Percentiles rank a stretch among this genome's conserved stretches.
These are phyloP conservation scores for Andrena marginata DNA, from an alignment of 2,888 invertebrate genomes.

Conservation along the genomic window DNA sequence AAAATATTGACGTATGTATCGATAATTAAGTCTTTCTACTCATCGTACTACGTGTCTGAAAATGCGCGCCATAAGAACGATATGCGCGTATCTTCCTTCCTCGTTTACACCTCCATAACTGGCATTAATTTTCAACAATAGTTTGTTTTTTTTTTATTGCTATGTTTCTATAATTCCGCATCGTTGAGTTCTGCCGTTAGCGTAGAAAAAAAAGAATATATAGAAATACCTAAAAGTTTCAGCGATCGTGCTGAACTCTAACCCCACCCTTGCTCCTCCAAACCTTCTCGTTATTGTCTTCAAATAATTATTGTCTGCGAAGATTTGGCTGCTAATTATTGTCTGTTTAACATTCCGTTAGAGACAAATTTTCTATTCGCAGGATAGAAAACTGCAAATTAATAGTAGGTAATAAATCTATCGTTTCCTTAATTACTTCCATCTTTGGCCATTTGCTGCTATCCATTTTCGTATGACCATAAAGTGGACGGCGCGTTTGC, in stretches of 20 bases:
- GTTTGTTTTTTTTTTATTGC: constrained; percentile 67
- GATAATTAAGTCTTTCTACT: constrained; percentile 63
- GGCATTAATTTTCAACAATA: constrained; percentile 36
- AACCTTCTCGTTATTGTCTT: constrained; percentile 59
- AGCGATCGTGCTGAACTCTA: constrained; percentile 74
- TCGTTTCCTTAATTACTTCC: not conserved
- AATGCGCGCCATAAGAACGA: constrained; percentile 32
- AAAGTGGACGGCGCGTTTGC: not conserved
- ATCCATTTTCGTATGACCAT: not conserved
- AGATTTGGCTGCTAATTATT: constrained; percentile 55
- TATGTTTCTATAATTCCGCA: constrained; percentile 61
- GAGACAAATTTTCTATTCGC: not conserved
- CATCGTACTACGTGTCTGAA: constrained; percentile 51
- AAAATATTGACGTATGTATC: constrained; percentile 64
- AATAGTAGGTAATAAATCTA: not conserved
- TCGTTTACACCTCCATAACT: constrained; percentile 25
- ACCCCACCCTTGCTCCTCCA: constrained; percentile 3
- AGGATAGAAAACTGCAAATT: not conserved
- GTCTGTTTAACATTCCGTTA: constrained; percentile 31
- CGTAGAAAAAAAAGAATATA: constrained; percentile 15
- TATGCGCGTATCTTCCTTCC: constrained; percentile 20
- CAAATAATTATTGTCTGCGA: constrained; percentile 54
- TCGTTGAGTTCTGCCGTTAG: constrained; percentile 32
- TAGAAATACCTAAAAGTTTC: constrained; percentile 78
- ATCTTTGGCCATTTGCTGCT: not conserved